Conservation (phyloP, 2,113 vertebrate species). For the Antigone vipio region DNA sequence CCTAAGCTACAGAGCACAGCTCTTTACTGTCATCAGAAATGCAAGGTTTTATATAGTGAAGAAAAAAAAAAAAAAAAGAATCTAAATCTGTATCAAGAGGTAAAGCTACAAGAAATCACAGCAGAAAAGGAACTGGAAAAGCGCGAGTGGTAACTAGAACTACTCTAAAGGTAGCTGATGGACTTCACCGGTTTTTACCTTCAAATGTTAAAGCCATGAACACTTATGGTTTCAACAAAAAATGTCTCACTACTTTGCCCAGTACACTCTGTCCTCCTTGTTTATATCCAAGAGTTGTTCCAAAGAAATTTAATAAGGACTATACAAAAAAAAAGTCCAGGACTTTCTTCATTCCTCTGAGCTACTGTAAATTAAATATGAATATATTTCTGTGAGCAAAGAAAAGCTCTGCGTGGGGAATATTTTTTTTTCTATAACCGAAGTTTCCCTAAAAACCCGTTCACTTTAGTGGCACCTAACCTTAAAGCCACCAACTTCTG, state of each 20-base stretch:
- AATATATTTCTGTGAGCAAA: neutral
- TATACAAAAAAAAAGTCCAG: neutral
- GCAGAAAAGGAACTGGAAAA: neutral
- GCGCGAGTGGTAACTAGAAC: neutral
- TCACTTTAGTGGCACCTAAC: neutral
- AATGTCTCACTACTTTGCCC: neutral
- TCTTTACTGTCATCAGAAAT: neutral
- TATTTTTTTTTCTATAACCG: neutral
- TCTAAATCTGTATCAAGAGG: neutral
- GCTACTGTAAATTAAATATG: conserved; percentile 12
- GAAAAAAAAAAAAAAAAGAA: neutral
- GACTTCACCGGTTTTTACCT: neutral
- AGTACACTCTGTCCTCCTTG: conserved; percentile 50
- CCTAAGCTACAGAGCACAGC: neutral
- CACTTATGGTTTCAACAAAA: neutral
- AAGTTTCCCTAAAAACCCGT: neutral
- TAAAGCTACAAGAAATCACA: neutral
- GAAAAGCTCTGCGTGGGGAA: neutral
- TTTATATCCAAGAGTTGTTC: neutral
- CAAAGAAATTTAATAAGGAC: conserved; percentile 8
- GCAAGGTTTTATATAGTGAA: neutral
- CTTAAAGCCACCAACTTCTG: neutral
- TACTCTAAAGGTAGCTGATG: neutral
- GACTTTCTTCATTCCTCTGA: neutral
- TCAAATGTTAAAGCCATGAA: neutral